phyloP scores from a whole-genome alignment of 64 coral and sea anemone species.

The Hydrozoanthus tunicans region DNA sequence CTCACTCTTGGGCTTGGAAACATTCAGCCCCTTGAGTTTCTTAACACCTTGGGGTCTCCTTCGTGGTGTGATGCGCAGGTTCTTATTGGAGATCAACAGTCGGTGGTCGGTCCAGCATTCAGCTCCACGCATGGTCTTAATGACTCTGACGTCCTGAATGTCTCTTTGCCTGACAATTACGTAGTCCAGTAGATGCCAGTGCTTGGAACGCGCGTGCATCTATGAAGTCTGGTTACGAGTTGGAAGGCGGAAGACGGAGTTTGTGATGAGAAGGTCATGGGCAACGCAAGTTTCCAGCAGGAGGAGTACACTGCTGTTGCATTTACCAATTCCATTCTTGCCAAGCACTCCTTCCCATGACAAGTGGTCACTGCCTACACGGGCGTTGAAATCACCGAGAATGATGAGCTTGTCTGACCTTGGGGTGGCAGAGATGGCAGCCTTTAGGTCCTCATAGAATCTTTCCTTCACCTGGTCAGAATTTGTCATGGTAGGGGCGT shows the following conservation, averaged over 20 bases:
- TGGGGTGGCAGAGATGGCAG: neutral
- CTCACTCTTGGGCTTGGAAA: neutral
- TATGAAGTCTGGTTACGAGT: neutral
- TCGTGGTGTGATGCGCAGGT: neutral
- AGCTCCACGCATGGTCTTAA: neutral
- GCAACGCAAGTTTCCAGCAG: neutral
- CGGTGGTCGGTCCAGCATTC: neutral
- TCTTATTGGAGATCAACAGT: neutral
- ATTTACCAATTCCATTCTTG: neutral
- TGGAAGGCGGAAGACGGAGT: neutral
- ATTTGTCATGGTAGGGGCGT: neutral
- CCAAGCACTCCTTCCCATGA: neutral
- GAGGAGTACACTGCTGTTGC: neutral
- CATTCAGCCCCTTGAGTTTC: neutral
- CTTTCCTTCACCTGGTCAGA: neutral
- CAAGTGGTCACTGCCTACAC: neutral
- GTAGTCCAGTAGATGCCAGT: neutral
- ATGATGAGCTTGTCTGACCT: neutral
- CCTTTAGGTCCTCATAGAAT: neutral
- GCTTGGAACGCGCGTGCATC: neutral
- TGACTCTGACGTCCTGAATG: neutral
- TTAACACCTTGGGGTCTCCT: neutral
- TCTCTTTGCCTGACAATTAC: neutral
- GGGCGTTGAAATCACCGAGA: neutral
- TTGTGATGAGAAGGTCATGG: neutral